Evolutionary conservation across 1,140 invertebrate genomes (phyloP), one percentile per base, ranked within the genome.

Genomic region (Holcopasites calliopsidis): DNA sequence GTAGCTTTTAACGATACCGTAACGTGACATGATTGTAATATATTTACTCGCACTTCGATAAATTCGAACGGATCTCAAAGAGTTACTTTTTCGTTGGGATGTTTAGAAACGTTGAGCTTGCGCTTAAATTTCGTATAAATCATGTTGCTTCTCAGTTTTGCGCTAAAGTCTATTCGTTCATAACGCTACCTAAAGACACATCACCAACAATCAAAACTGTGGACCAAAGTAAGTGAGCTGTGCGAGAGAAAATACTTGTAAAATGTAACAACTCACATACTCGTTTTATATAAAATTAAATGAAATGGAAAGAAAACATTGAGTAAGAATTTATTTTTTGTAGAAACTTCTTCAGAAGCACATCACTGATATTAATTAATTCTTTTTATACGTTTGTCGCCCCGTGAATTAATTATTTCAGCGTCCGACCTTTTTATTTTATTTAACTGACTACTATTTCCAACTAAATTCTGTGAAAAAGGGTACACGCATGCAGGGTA

Each of bases 401-500:
- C 21, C 2, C 0, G 16, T 54, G 2, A 40, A n/a, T 40, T 28
- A 13, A 52, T n/a, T 11, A 11, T 7, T 16, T 10, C 21, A n/a
- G 11, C 26, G 13, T 26, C 35, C 52, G n/a, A 4, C 21, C 3
- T 47, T 49, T 16, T 38, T 31, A 13, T 57, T 6, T 35, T 3
- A 8, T 13, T 33, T 23, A 13, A 42, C 8, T 42, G n/a, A n/a
- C n/a, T n/a, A n/a, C n/a, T n/a, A 23, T 23, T 57, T n/a, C 31
- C 8, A 26, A 42, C n/a, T n/a, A n/a, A n/a, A n/a, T 21, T 47
- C 4, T n/a, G 0, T 23, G 10, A n/a, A 3, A 13, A 23, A 50
- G 35, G 18, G 23, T 13, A 8, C 35, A 38, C n/a, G 52, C 13
- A 33, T 62, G 11, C 28, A 35, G 75, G 79, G 72, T 70, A 70